Percentiles rank a stretch among this genome's conserved stretches.
Conservation (phyloP, 2,797 vertebrate genomes). For the Heliangelus exortis region DNA sequence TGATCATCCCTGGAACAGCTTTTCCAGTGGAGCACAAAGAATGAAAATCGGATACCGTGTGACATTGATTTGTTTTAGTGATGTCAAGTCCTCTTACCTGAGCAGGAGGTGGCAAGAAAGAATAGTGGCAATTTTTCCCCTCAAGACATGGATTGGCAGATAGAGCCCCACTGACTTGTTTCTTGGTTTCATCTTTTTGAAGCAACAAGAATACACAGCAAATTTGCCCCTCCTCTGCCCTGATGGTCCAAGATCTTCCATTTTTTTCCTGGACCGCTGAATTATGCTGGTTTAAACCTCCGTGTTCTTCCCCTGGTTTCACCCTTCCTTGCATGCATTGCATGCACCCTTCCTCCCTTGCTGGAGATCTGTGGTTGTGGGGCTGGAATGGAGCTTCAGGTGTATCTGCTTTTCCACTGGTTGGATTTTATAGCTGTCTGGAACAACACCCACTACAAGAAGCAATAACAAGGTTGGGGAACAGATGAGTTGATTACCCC, state of each 20-base stretch:
- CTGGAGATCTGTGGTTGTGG: background rate
- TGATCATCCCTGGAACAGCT: background rate
- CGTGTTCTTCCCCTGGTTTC: background rate
- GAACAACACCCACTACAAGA: background rate
- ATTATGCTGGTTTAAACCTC: background rate
- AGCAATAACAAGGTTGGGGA: background rate
- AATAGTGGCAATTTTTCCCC: background rate
- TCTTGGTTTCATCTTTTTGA: background rate
- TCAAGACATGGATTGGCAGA: background rate
- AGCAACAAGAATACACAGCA: background rate
- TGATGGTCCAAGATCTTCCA: background rate
- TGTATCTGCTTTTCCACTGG: background rate
- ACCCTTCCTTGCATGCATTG: accelerated
- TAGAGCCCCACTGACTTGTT: background rate
- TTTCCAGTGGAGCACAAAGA: background rate
- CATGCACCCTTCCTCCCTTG: background rate
- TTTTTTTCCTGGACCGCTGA: accelerated
- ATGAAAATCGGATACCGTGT: background rate
- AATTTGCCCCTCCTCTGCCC: background rate
- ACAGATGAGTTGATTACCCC: background rate
- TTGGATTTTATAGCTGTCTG: background rate
- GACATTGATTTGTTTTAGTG: background rate
- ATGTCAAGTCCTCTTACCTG: background rate
- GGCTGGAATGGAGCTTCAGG: background rate
- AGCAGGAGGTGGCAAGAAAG: background rate